Base-by-base conservation (phyloP, 2,113 vertebrate genomes). In the Indicator indicator region DNA sequence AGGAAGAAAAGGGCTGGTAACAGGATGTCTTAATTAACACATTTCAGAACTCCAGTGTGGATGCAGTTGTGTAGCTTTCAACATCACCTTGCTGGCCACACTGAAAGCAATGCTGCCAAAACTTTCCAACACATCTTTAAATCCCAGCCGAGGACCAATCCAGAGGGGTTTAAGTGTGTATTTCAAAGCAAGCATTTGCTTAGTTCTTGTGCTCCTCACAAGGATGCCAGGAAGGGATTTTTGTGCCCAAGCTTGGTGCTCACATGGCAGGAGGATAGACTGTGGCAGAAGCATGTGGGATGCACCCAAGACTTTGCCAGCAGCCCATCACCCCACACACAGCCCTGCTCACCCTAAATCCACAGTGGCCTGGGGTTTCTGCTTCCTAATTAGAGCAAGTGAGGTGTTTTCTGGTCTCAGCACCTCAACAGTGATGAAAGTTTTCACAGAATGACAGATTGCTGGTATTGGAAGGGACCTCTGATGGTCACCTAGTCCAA, bases 11-110 rank as follows among this genome's bases (percentile, higher is more conserved):
- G 81, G 78, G 63, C 23, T 96, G 74, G 78, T 88, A 93, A 91
- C 91, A 93, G 84, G 95, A 91, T 89, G 91, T 89, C 91, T 95
- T 80, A 67, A 94, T 87, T 91, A 96, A 93, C 94, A 95, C 85
- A 40, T 95, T 92, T 94, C 87, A 93, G 63, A 95, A 40, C 84
- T 93, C 86, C 75, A 60, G 32, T 9, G 75, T 85, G 89, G 91
- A 89, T 89, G 89, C 56, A 77, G 64, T 60, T 14, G 4, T 20
- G 72, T 56, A 89, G 86, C 78, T 91, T 93, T 93, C 75, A 88
- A 80, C 82, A 78, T 89, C 93, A 87, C 80, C 55, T 86, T 1
- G 2, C 65, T 4, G 48, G 91, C 93, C 91, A 95, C 91, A 75
- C 71, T 89, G 88, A 94, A 86, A 94, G 68, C 87, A 74, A 16